phyloP scores from a whole-genome alignment of 2,888 invertebrate species.

The Anoplius nigerrimus region DNA sequence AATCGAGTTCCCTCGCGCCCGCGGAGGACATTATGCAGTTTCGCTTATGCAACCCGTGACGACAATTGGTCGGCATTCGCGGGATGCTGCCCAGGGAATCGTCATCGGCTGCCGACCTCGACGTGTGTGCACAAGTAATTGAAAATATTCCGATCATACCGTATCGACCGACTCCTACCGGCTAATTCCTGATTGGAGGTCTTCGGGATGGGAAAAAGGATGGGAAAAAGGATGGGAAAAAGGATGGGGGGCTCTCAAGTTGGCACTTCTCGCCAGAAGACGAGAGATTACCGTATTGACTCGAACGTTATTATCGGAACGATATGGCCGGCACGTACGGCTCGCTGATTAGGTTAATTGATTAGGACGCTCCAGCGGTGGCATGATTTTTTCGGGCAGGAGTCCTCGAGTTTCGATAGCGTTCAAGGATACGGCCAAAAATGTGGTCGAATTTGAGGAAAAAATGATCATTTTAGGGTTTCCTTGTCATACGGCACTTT shows the following conservation, averaged over 20 bases:
- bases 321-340: constrained; percentile 27
- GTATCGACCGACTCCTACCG: constrained; percentile 33
- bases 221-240: too few relatives aligned
- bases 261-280: constrained; percentile 20
- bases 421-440: too few relatives aligned
- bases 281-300: constrained; percentile 36
- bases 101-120: constrained; percentile 10
- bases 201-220: constrained; percentile 20
- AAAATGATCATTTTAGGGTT: too few relatives aligned
- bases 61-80: neutral
- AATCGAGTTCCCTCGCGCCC: neutral
- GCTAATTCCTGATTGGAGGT: constrained; percentile 46
- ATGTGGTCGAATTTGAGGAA: too few relatives aligned
- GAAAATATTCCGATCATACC: constrained; percentile 51
- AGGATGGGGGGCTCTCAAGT: too few relatives aligned
- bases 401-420: too few relatives aligned
- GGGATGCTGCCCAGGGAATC: constrained; percentile 8
- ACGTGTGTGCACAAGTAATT: constrained; percentile 57
- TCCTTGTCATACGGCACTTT: too few relatives aligned
- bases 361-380: too few relatives aligned
- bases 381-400: too few relatives aligned
- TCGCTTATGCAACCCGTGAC: neutral
- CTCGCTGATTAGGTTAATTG: constrained; percentile 42
- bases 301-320: constrained; percentile 15
- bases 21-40: neutral